Evolutionary conservation across 1,140 invertebrate species (phyloP).

Genomic region (Saccostrea cuccullata): DNA sequence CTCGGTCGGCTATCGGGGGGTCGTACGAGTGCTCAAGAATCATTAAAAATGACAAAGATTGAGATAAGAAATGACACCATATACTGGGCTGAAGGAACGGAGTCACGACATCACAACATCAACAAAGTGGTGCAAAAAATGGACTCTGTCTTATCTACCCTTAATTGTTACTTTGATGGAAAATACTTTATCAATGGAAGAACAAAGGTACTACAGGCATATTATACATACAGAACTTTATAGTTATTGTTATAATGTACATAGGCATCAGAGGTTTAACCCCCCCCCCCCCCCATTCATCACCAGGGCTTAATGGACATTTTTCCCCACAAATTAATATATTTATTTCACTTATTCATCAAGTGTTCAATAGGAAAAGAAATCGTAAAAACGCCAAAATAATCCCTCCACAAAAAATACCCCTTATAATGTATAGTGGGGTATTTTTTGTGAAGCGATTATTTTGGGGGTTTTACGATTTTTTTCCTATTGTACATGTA

Average conservation of each 20-base stretch:
- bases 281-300: too few species aligned
- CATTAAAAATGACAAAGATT: conserved; percentile 74
- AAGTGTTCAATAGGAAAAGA: too few species aligned
- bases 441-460: too few species aligned
- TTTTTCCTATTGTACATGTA: too few species aligned
- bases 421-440: too few species aligned
- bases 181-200: conserved; percentile 92
- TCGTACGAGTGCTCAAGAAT: conserved; percentile 54
- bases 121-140: conserved; percentile 89
- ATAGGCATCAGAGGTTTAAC: too few species aligned
- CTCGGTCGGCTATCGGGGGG: conserved; percentile 62
- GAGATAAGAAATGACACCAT: conserved; percentile 89
- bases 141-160: conserved; percentile 82
- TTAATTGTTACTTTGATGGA: conserved; percentile 83
- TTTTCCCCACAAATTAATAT: too few species aligned
- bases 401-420: too few species aligned
- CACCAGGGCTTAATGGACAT: too few species aligned
- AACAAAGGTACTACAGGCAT: conserved; percentile 87
- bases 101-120: conserved; percentile 88
- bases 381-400: too few species aligned
- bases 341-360: too few species aligned
- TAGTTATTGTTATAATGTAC: not conserved
- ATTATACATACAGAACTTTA: not conserved
- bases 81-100: conserved; percentile 93
- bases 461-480: too few species aligned